Evolutionary conservation across 2,888 invertebrate genomes (phyloP).

Genomic region (Eupeodes luniger): DNA sequence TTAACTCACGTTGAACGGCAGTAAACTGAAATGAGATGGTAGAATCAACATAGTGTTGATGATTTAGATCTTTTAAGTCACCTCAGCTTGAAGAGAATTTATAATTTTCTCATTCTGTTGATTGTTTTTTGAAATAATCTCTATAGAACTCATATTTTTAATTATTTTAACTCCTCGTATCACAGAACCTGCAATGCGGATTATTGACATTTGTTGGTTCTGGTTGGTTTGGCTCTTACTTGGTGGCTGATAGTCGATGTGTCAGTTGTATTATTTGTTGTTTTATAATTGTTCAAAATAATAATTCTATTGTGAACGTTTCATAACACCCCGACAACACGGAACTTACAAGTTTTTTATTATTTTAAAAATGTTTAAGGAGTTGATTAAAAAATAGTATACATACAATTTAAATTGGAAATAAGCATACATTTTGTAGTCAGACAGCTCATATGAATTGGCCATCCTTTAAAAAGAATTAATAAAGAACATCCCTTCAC

Average conservation of each 20-base stretch:
- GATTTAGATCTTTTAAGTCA: not conserved
- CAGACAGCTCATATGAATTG: no score
- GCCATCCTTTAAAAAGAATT: no score
- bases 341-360: no score
- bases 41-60: not conserved
- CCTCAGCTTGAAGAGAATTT: conserved; percentile 79
- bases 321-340: no score
- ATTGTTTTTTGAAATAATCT: conserved; percentile 80
- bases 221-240: not conserved
- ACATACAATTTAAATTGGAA: no score
- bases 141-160: conserved; percentile 78
- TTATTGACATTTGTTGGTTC: conserved; percentile 71
- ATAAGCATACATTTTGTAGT: no score
- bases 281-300: conserved; percentile 1
- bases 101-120: conserved; percentile 78
- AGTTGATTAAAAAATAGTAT: no score
- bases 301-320: not conserved
- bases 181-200: conserved; percentile 60
- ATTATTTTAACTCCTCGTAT: conserved; percentile 38
- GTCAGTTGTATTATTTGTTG: not conserved
- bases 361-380: no score
- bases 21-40: conserved; percentile 82
- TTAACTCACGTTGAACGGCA: conserved; percentile 84
- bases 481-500: no score
- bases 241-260: no score